Conservation (phyloP, 2,113 vertebrate species). For the Pluvianellus socialis region DNA sequence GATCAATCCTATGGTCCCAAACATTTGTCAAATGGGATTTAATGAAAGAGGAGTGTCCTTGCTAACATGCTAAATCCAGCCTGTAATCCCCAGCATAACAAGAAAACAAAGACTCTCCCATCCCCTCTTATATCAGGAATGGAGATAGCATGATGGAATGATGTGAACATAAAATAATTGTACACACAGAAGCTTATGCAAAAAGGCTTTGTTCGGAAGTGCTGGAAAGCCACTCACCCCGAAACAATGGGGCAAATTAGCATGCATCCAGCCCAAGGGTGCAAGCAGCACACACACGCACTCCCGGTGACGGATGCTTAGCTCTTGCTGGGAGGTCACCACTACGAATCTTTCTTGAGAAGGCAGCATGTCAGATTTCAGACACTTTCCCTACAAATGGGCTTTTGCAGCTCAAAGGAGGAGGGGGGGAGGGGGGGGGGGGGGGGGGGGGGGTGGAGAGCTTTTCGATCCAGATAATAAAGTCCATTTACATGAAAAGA, state of each 20-base stretch:
- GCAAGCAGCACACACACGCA: constrained; percentile 49
- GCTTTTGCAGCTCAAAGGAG: constrained; percentile 72
- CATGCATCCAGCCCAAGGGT: constrained; percentile 77
- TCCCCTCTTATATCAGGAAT: constrained; percentile 46
- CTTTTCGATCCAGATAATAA: constrained; percentile 77
- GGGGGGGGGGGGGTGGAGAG: too few relatives aligned
- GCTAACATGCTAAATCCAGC: constrained; percentile 59
- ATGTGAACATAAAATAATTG: constrained; percentile 82
- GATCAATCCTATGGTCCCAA: constrained; percentile 20
- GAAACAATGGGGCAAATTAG: constrained; percentile 89
- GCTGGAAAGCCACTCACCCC: constrained; percentile 85
- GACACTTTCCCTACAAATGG: constrained; percentile 75
- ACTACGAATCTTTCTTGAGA: constrained; percentile 75
- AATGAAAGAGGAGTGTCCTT: constrained; percentile 64
- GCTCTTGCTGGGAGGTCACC: constrained; percentile 81
- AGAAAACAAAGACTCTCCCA: constrained; percentile 64
- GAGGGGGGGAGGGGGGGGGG: too few relatives aligned
- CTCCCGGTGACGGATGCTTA: constrained; percentile 76
- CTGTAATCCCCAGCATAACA: constrained; percentile 59
- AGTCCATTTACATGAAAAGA: constrained; percentile 83
- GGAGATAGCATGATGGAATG: constrained; percentile 76
- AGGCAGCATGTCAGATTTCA: constrained; percentile 78
- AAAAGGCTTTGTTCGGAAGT: constrained; percentile 83
- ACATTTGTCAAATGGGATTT: constrained; percentile 60
- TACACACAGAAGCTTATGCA: constrained; percentile 71